Evolutionary conservation across 2,797 vertebrate genomes (phyloP).

Genomic region (Acanthurus lineatus): DNA sequence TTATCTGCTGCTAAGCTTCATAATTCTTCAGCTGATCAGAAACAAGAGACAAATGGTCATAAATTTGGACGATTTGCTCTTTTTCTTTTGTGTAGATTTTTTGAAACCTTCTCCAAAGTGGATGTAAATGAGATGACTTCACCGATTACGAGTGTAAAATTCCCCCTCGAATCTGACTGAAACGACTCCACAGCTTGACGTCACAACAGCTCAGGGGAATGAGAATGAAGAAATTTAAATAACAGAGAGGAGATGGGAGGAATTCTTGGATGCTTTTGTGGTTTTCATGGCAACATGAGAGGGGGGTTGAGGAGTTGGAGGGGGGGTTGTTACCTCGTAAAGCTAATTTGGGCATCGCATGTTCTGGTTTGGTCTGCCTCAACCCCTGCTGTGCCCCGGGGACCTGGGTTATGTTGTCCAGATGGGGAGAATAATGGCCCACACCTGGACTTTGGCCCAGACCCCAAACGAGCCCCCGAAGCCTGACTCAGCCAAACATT

Average conservation of each 20-base stretch:
- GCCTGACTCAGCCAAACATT: slow-evolving; percentile 78
- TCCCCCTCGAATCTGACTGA: not conserved
- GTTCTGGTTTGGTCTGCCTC: slow-evolving; percentile 61
- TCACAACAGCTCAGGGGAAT: slow-evolving; percentile 21
- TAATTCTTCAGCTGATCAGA: not conserved
- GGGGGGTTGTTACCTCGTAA: slow-evolving; percentile 48
- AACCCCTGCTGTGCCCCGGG: slow-evolving; percentile 59
- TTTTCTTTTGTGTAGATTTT: not conserved
- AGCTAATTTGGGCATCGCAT: slow-evolving; percentile 67
- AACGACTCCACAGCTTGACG: slow-evolving; percentile 16
- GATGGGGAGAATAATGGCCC: slow-evolving; percentile 80
- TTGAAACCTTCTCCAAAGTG: slow-evolving; percentile 1
- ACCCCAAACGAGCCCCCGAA: slow-evolving; percentile 54
- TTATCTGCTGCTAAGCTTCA: not conserved
- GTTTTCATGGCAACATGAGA: slow-evolving; percentile 64
- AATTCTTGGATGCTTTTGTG: slow-evolving; percentile 57
- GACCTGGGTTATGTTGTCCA: slow-evolving; percentile 79
- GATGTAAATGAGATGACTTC: slow-evolving; percentile 23
- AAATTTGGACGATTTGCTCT: not conserved
- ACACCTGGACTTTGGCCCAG: slow-evolving; percentile 75
- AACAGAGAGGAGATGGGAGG: slow-evolving; percentile 48
- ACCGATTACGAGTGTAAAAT: slow-evolving; percentile 22
- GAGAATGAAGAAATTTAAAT: slow-evolving; percentile 10
- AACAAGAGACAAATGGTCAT: not conserved
- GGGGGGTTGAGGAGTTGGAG: not conserved